phyloP scores from a whole-genome alignment of 2,113 vertebrate species.

The Lepus europaeus region DNA sequence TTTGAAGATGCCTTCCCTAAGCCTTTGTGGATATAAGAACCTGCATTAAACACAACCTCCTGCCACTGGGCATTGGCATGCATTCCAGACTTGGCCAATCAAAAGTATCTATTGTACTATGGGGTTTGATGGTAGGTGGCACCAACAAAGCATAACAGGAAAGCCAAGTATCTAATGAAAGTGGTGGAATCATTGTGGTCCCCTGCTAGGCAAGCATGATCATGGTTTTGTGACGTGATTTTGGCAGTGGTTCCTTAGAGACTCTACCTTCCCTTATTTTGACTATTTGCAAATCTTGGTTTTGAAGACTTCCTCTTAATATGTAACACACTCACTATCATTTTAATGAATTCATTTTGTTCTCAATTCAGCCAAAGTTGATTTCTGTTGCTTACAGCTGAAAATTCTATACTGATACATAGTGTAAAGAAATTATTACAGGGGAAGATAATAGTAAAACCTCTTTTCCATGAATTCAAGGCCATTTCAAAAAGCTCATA shows the following conservation, averaged over 20 bases:
- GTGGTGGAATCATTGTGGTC: fast-evolving
- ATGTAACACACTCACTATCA: background rate
- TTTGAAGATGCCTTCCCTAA: background rate
- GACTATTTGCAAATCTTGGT: background rate
- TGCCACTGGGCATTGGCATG: background rate
- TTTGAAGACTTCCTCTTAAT: background rate
- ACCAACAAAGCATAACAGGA: background rate
- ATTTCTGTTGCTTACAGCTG: background rate
- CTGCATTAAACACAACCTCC: background rate
- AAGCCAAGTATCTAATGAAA: background rate
- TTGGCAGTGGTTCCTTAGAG: background rate
- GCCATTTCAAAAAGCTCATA: too few relatives aligned
- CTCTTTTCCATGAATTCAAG: background rate
- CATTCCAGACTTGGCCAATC: background rate
- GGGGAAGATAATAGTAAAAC: background rate
- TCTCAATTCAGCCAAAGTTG: background rate
- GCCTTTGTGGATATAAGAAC: background rate
- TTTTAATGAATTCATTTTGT: background rate
- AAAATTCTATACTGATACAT: background rate
- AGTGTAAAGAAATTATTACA: background rate
- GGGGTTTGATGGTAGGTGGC: background rate
- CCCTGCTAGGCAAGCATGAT: fast-evolving
- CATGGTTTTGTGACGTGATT: background rate
- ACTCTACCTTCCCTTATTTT: background rate
- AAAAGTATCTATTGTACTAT: background rate